These are phyloP conservation scores for Hylyphantes graminicola DNA, from an alignment of 1,140 invertebrate genomes.

Conservation along the genomic window DNA sequence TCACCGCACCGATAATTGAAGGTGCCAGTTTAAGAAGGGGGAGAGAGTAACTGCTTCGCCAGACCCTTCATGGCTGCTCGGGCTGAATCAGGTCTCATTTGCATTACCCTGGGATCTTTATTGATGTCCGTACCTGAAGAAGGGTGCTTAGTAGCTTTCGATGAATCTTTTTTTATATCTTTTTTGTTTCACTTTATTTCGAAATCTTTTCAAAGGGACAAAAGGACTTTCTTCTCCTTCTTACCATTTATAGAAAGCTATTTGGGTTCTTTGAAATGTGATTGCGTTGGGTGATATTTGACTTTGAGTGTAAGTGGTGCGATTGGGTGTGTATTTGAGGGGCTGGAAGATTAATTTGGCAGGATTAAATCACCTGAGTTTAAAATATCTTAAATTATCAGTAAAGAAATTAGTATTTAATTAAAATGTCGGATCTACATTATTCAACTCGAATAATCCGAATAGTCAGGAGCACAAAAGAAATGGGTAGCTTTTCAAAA, in stretches of 20 bases:
- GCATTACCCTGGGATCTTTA: constrained; percentile 40
- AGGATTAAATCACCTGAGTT: too few relatives aligned
- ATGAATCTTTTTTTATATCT: not conserved
- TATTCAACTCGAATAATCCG: too few relatives aligned
- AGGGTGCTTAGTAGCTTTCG: constrained; percentile 32
- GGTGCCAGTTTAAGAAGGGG: constrained; percentile 30
- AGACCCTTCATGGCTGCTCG: not conserved
- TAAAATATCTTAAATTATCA: too few relatives aligned
- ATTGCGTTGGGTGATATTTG: constrained; percentile 17
- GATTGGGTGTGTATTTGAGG: too few relatives aligned
- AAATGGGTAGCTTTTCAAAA: too few relatives aligned
- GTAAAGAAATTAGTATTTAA: too few relatives aligned
- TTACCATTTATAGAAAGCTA: not conserved
- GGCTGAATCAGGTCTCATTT: constrained; percentile 37
- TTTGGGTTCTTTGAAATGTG: constrained; percentile 33
- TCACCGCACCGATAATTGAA: constrained; percentile 31
- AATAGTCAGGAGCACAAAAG: too few relatives aligned
- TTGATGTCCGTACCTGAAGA: constrained; percentile 48
- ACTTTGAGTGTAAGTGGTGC: not conserved
- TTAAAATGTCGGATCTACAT: too few relatives aligned
- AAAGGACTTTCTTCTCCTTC: constrained; percentile 32
- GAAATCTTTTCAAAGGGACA: constrained; percentile 20
- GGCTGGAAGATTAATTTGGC: too few relatives aligned
- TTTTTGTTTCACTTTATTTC: constrained; percentile 18
- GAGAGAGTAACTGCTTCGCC: constrained; percentile 5